Conservation (phyloP, 2,113 vertebrate genomes). For the Forbesichthys agassizii region DNA sequence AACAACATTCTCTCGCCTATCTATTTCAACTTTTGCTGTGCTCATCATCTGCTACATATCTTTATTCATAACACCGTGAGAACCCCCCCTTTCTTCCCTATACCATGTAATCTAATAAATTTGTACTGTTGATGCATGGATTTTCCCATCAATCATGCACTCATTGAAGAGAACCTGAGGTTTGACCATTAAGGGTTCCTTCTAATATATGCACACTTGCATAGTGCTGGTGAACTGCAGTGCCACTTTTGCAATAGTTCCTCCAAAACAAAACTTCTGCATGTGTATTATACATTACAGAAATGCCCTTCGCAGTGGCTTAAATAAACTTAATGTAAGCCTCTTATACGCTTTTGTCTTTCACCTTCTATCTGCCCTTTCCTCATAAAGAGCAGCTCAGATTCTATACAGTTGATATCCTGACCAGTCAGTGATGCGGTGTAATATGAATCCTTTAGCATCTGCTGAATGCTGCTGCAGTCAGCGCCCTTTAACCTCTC, state of each 20-base stretch:
- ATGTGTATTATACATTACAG: no score
- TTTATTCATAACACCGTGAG: neutral
- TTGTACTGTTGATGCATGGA: constrained; percentile 24
- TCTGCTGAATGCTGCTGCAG: constrained; percentile 65
- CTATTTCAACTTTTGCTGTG: constrained; percentile 15
- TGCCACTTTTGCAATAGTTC: no score
- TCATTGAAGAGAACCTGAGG: neutral
- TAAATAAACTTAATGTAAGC: no score
- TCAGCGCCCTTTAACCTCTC: constrained; percentile 60
- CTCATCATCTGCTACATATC: neutral
- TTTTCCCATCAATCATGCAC: constrained; percentile 33
- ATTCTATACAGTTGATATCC: constrained; percentile 59
- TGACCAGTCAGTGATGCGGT: constrained; percentile 60
- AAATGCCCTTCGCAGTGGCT: no score
- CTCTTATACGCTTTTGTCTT: constrained; percentile 29
- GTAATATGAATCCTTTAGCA: constrained; percentile 62
- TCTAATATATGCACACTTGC: no score
- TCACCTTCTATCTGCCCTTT: constrained; percentile 1
- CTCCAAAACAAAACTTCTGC: no score
- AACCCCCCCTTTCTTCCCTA: neutral
- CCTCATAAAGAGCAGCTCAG: constrained; percentile 60
- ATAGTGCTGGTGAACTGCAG: no score
- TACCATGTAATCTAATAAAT: constrained; percentile 21
- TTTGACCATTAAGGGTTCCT: no score
- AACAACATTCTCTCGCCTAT: constrained; percentile 4